Evolutionary conservation across 2,888 invertebrate genomes (phyloP), one percentile per base, ranked within the genome.

Genomic region (Cistogaster globosa): DNA sequence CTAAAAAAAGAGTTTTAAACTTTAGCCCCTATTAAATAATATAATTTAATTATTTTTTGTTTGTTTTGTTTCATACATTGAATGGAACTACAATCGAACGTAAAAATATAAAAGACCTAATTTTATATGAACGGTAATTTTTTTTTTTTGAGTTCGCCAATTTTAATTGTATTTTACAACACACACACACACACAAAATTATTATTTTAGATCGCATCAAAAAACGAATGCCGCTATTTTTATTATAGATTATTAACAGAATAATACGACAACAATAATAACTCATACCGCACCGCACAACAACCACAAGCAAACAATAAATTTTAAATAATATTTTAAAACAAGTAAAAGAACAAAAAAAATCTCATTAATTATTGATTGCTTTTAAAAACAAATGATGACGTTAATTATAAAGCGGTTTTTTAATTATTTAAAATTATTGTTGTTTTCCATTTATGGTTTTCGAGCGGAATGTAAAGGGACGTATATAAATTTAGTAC

Each of bases 381-480:
- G 65, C 8, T 48, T 65, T 60, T 32, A 26, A 57, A 63, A 81
- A 57, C 68, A 68, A 38, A 58, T 57, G 65, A 53, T 80, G 81
- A 82, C 81, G 81, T 69, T 76, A 82, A 82, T 82, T 82, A 82
- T 63, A 58, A 63, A 69, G 75, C 75, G 62, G 68, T 69, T 76
- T 75, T 26, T 63, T 45, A 42, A 60, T 81, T 42, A 32, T 60
- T 75, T 42, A 36, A 65, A 36, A 76, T 7, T 57, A 57, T 38
- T 75, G 51, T 48, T 62, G 51, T 58, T 36, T 32, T 32, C 58
- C 26, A 62, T 63, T 62, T 69, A 48, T 57, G 53, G 71, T 12
- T 42, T 11, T 8, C 1, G 26, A 18, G n/a, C 16, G 16, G 11
- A 53, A 62, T 32, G 26, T 26, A 18, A 77, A 55, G 16, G 42